Evolutionary conservation across 2,888 invertebrate genomes (phyloP).

Genomic region (Drosophila fulvimacula): DNA sequence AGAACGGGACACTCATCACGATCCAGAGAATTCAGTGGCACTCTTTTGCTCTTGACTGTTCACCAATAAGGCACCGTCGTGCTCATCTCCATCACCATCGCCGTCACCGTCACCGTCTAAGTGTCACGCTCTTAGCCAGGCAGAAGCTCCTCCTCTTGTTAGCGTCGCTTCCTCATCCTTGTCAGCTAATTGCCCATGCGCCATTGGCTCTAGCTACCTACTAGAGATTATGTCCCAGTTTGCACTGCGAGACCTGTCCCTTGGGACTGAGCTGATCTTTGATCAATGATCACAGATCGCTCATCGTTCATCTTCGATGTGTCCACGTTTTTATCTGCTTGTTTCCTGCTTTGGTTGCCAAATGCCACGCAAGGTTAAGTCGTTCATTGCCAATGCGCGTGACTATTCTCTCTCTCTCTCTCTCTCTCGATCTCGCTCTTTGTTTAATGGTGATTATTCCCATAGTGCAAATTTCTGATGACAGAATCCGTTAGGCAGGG

Average conservation of each 20-base stretch:
- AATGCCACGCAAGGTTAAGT: slow-evolving; percentile 63
- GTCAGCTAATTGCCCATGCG: slow-evolving; percentile 65
- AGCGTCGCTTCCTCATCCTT: slow-evolving; percentile 33
- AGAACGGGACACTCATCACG: slow-evolving; percentile 67
- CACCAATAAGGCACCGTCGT: slow-evolving; percentile 72
- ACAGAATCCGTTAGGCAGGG: slow-evolving; percentile 41
- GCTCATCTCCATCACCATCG: slow-evolving; percentile 46
- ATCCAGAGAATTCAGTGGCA: slow-evolving; percentile 37
- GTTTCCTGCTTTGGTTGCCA: slow-evolving; percentile 41
- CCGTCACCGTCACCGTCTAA: slow-evolving; percentile 32
- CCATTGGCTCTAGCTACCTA: slow-evolving; percentile 52
- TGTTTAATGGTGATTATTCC: slow-evolving; percentile 66
- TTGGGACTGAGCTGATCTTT: slow-evolving; percentile 38
- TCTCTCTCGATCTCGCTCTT: slow-evolving; percentile 2
- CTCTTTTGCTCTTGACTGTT: slow-evolving; percentile 9
- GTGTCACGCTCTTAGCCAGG: slow-evolving; percentile 46
- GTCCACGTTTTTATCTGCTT: slow-evolving; percentile 55
- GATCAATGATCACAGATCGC: slow-evolving; percentile 38
- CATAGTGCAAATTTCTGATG: slow-evolving; percentile 48
- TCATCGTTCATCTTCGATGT: slow-evolving; percentile 39
- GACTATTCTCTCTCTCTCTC: slow-evolving; percentile 31
- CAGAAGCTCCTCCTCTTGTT: slow-evolving; percentile 13
- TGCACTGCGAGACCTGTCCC: slow-evolving; percentile 26
- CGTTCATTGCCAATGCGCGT: slow-evolving; percentile 54
- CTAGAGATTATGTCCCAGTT: slow-evolving; percentile 32